Base-by-base conservation (phyloP, 2,888 invertebrate species). In the Netelia fuscicornis region DNA sequence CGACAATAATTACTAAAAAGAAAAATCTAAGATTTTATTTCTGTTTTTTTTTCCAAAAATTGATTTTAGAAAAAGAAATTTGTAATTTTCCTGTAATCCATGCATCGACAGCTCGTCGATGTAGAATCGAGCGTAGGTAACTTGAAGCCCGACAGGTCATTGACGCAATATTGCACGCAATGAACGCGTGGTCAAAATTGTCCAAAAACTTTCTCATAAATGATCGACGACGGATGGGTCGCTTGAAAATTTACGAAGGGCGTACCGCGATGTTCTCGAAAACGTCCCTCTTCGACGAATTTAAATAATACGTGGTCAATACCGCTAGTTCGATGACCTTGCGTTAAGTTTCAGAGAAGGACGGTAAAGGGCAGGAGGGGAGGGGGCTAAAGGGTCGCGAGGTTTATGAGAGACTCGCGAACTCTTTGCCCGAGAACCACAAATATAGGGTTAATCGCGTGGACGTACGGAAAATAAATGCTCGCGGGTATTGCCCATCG, bases 351-450 rank as follows among this genome's bases (percentile, higher is more conserved):
- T 5, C 37, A 37, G 8, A 37, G 37, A 6, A 37, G 8, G 37
- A 6, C 1, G 37, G 5, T 20, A 20, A 20, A 37, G 37, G 6
- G 37, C 20, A 37, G 8, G 37, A 30, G 30, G 37, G 37, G 37
- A 6, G 6, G 20, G 56, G 68, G 30, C 58, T 48, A 20, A 13
- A 17, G n/a, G 25, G 5, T 48, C 42, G 42, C n/a, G 44, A 54
- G 62, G n/a, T 62, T 37, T 37, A 37, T 6, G 37, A 37, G 37
- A 37, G 37, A 37, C 23, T n/a, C 58, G 65, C 23, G 37, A 54
- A 65, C 44, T 72, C 54, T 64, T 56, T 64, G 25, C 8, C 56
- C 79, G 56, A 72, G 56, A 72, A 71, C 54, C 64, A 30, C 77
- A 58, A 37, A 68, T 13, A 42, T 2, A 17, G 58, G 76, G 67